Percentiles rank a stretch among this genome's conserved stretches.
phyloP scores from a whole-genome alignment of 2,888 invertebrate species.

The Eupithecia inturbata region DNA sequence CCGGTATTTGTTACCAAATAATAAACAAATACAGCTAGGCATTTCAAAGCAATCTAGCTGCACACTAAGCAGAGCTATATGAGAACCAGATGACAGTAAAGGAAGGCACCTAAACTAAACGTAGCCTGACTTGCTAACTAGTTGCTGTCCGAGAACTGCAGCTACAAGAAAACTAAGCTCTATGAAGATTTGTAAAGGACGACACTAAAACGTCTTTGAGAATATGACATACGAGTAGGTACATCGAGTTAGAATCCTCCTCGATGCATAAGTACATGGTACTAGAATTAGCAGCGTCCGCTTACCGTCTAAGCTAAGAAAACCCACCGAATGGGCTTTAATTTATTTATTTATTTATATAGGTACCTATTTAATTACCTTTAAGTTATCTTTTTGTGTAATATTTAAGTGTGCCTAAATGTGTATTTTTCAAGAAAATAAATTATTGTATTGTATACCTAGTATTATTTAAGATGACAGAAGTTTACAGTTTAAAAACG shows the following conservation, averaged over 20 bases:
- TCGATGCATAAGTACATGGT: too few species aligned
- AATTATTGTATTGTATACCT: too few species aligned
- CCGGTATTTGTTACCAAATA: background rate
- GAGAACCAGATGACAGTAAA: background rate
- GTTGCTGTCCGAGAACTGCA: background rate
- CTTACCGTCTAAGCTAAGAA: background rate
- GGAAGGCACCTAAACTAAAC: background rate
- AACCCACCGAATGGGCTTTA: too few species aligned
- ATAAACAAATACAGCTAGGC: background rate
- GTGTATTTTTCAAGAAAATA: too few species aligned
- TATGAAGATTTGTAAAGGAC: background rate
- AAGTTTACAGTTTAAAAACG: too few species aligned
- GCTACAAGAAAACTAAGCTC: background rate
- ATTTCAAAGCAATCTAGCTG: background rate
- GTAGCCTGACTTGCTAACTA: background rate
- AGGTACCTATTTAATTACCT: too few species aligned
- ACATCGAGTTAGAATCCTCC: too few species aligned
- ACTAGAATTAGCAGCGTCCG: background rate
- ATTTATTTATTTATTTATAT: too few species aligned
- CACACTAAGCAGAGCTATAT: background rate
- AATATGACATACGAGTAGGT: background rate
- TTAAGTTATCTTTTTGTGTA: too few species aligned
- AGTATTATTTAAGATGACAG: too few species aligned
- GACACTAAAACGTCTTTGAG: background rate
- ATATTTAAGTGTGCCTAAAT: too few species aligned